Evolutionary conservation across 2,888 invertebrate genomes (phyloP), one percentile per base, ranked within the genome.

Genomic region (Pseudococcus longispinus): DNA sequence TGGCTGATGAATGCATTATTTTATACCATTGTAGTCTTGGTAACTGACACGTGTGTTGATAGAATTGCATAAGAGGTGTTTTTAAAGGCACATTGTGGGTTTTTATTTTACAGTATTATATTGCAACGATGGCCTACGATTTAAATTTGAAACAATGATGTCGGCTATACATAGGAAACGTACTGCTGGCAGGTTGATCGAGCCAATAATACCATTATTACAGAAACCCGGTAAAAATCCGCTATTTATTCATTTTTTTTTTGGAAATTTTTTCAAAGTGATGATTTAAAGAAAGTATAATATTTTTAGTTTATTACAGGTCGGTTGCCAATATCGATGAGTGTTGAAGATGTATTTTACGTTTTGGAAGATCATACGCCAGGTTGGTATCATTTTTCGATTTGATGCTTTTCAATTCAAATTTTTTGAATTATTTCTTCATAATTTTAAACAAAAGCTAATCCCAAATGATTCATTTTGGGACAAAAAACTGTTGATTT

Each of bases 361-460:
- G 87, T 87, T 23, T 83, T 87, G 29, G 87, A 87, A 46, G 87
- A 87, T 74, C 87, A 87, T 84, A 84, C 87, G 13, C 87, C 87
- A 46, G 87, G 87, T 87, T 26, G 42, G 44, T 80, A 46, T 5
- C 37, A 13, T 26, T 83, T n/a, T 44, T 20, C 37, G 37, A 37
- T 4, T 37, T 4, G 8, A 4, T 37, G 37, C 5, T 37, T 37
- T 37, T 37, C 8, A 4, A 37, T 37, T 37, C 37, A 2, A 37
- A 8, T 37, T 37, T 37, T 37, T 37, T 37, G 5, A n/a, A n/a
- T n/a, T n/a, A n/a, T n/a, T n/a, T n/a, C n/a, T n/a, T n/a, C n/a
- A n/a, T n/a, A n/a, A n/a, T n/a, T n/a, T n/a, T n/a, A n/a, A n/a
- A n/a, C n/a, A n/a, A n/a, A n/a, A n/a, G n/a, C n/a, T n/a, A n/a